Evolutionary conservation across 2,113 vertebrate species (phyloP).

Genomic region (Brachyistius frenatus): DNA sequence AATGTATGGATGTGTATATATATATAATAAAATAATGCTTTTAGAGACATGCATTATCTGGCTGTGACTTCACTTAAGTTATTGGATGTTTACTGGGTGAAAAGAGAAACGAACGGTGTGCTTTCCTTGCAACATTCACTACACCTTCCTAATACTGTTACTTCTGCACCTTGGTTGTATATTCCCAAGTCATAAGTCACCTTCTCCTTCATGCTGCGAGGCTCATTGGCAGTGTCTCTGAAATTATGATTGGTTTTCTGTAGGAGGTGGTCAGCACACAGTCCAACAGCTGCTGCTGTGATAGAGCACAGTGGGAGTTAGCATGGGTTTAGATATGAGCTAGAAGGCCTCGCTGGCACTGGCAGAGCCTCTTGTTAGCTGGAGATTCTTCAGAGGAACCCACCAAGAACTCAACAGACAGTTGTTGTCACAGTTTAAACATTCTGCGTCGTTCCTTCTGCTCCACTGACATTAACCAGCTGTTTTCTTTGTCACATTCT

Average conservation of each 20-base stretch:
- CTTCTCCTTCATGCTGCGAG: constrained; percentile 54
- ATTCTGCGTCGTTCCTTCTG: not conserved
- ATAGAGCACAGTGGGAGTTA: constrained; percentile 69
- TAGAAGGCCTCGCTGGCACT: constrained; percentile 51
- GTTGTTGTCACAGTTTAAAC: constrained; percentile 10
- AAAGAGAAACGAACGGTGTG: not conserved
- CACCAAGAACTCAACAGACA: constrained; percentile 18
- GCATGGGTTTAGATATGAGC: constrained; percentile 50
- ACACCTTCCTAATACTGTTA: constrained; percentile 28
- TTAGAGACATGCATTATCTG: not conserved
- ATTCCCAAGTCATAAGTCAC: constrained; percentile 58
- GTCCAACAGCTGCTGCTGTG: constrained; percentile 67
- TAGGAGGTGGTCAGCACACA: constrained; percentile 52
- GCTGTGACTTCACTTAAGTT: constrained; percentile 30
- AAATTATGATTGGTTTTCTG: constrained; percentile 74
- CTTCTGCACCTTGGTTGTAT: constrained; percentile 25
- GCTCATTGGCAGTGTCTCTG: constrained; percentile 46
- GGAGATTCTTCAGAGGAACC: constrained; percentile 27
- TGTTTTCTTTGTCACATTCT: not conserved
- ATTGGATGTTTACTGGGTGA: constrained; percentile 14
- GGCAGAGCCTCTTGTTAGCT: constrained; percentile 43
- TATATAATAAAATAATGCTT: not conserved
- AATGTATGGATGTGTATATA: not conserved
- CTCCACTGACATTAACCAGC: not conserved
- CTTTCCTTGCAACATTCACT: constrained; percentile 18